These are phyloP conservation scores for Brevimyrus niger DNA, from an alignment of 2,113 vertebrate species.

Conservation along the genomic window DNA sequence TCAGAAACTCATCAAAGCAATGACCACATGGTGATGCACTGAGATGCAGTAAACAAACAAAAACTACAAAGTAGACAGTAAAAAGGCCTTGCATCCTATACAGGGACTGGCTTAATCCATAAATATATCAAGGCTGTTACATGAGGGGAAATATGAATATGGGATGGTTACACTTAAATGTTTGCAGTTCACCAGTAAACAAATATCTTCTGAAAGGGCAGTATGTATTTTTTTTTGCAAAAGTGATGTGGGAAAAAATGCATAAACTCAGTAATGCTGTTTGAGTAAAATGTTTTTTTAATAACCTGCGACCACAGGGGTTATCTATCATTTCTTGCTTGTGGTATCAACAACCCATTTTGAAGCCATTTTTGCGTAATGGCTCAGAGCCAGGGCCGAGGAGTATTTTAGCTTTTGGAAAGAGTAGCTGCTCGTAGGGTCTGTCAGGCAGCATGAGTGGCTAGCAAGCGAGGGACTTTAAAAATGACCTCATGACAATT, in stretches of 20 bases:
- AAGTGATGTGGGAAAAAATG: background rate
- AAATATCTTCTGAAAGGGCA: background rate
- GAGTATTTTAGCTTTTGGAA: background rate
- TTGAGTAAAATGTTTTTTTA: background rate
- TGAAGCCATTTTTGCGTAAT: background rate
- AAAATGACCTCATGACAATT: background rate
- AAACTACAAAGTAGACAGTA: background rate
- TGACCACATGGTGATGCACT: background rate
- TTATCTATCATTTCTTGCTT: slow-evolving; percentile 4
- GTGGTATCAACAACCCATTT: slow-evolving; percentile 11
- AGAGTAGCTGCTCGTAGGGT: background rate
- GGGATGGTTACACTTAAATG: background rate
- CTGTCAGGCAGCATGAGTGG: slow-evolving; percentile 1
- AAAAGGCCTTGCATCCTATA: background rate
- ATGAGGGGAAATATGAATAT: background rate
- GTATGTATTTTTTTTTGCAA: background rate
- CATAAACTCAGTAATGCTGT: slow-evolving; percentile 6
- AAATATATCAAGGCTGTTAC: background rate
- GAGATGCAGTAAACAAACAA: background rate
- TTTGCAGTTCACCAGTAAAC: background rate
- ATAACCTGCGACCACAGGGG: background rate
- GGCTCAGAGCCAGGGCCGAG: background rate
- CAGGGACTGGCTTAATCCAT: background rate
- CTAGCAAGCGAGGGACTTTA: background rate
- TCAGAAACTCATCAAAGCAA: background rate